A percentile compares a stretch with the other conserved stretches of the same genome.
Conservation (phyloP, 2,113 vertebrate species). For the Ictalurus furcatus region DNA sequence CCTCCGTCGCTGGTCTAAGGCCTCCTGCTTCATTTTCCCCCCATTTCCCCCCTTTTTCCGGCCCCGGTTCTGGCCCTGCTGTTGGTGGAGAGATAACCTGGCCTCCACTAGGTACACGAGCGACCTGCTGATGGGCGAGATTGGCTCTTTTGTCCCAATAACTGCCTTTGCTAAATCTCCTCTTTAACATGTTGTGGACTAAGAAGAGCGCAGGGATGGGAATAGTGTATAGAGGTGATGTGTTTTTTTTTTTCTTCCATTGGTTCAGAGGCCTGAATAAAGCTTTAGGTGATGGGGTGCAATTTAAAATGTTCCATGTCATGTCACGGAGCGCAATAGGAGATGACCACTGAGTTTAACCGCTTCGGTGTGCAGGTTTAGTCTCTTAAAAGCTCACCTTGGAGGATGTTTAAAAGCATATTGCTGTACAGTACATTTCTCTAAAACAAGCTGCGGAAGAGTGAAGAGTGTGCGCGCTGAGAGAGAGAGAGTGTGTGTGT, state of each 20-base stretch:
- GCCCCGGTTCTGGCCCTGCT: conserved; percentile 63
- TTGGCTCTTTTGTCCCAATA: conserved; percentile 77
- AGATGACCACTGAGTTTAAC: conserved; percentile 37
- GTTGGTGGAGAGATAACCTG: conserved; percentile 75
- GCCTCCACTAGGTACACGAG: conserved; percentile 66
- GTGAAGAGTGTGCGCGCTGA: background rate
- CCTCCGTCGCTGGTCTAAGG: conserved; percentile 43
- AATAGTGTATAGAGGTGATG: conserved; percentile 62
- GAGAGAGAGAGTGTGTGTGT: background rate
- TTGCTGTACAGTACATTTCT: conserved; percentile 40
- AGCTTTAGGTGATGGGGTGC: conserved; percentile 64
- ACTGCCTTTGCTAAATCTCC: conserved; percentile 76
- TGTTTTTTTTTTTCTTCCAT: conserved; percentile 62
- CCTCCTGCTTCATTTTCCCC: conserved; percentile 45
- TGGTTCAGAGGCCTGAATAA: conserved; percentile 63
- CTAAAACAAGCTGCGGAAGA: conserved; percentile 35
- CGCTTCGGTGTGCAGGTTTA: conserved; percentile 40
- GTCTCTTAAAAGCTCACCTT: conserved; percentile 37
- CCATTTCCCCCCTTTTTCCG: conserved; percentile 23
- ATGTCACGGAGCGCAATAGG: conserved; percentile 17
- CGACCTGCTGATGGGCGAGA: conserved; percentile 74
- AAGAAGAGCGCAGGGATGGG: conserved; percentile 61
- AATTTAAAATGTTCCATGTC: conserved; percentile 62
- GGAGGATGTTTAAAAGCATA: conserved; percentile 22
- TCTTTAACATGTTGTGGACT: conserved; percentile 73